A percentile compares a stretch with the other conserved stretches of the same genome.
These are phyloP conservation scores for Diaprepes abbreviatus DNA, from an alignment of 2,888 invertebrate species.

Conservation along the genomic window DNA sequence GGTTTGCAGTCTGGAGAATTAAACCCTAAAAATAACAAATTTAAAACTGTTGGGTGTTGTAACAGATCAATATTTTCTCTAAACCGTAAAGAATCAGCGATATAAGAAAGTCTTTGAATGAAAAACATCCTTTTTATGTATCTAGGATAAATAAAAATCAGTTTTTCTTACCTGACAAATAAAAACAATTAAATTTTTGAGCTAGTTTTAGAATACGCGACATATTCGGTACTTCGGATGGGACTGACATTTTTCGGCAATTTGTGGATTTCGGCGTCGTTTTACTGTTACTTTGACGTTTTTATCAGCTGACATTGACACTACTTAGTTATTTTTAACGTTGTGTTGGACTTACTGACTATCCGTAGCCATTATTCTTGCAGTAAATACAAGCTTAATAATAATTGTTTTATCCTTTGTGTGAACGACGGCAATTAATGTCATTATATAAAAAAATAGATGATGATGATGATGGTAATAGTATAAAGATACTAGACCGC, in stretches of 20 bases:
- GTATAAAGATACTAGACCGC: too few species aligned
- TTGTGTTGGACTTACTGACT: neutral
- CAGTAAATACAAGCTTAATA: too few species aligned
- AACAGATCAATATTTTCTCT: conserved; percentile 32
- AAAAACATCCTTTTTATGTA: neutral
- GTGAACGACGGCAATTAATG: too few species aligned
- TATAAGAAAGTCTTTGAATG: conserved; percentile 32
- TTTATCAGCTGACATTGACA: conserved; percentile 18
- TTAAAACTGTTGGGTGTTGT: conserved; percentile 21
- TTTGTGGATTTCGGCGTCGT: conserved; percentile 6
- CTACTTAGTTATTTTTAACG: neutral
- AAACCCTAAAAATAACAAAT: conserved; percentile 72
- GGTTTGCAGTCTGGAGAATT: conserved; percentile 85
- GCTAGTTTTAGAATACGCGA: conserved; percentile 84
- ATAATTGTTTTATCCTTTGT: too few species aligned
- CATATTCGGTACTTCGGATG: conserved; percentile 65
- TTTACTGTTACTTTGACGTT: conserved; percentile 5
- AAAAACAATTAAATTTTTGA: conserved; percentile 91
- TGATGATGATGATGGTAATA: too few species aligned
- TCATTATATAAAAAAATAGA: too few species aligned
- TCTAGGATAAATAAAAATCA: neutral
- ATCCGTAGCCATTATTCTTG: too few species aligned
- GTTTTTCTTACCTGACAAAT: conserved; percentile 80
- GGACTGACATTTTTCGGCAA: conserved; percentile 34
- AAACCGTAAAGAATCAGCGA: conserved; percentile 15